Evolutionary conservation across 2,113 vertebrate genomes (phyloP), one percentile per base, ranked within the genome.

Genomic region (Lepus europaeus): DNA sequence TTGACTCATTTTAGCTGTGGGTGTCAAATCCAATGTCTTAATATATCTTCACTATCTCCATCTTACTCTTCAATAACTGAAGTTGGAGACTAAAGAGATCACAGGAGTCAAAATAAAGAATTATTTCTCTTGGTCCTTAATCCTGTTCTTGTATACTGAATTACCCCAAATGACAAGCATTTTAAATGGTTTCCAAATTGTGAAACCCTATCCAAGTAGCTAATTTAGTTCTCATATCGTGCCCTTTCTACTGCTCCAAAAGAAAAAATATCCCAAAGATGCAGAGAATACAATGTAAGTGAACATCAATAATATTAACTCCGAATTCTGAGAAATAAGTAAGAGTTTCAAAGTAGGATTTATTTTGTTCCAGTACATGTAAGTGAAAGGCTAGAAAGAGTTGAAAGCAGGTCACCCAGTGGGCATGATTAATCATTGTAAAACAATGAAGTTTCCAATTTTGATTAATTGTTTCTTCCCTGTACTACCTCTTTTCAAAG

Each of bases 241-340:
- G 78, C 3, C 17, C 36, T 86, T 88, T 53, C 27, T 89, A 39
- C 16, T 86, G 36, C 6, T 68, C 51, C 51, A 80, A 33, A 85
- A 81, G 33, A 29, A 72, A 93, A 88, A 8, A 31, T 9, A 51
- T 33, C 27, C 86, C 56, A 76, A 53, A 94, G 59, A 82, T 66
- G 14, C 31, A 79, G 20, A 84, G 1, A 84, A 74, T n/a, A 7
- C 11, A 76, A 3, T 49, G 1, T 36, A 76, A 88, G n/a, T 89
- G 16, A 84, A 66, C 12, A 8, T 39, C 66, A 92, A 74, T 36
- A 91, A 83, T 59, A 29, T 8, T 72, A 85, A 73, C 23, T 45
- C 91, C 81, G 63, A 89, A 81, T 83, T 74, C 33, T 56, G n/a
- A 93, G n/a, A 29, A 96, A 87, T 90, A 56, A 90, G 16, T 76